phyloP scores from a whole-genome alignment of 2,888 invertebrate species.

The Cybosia mesomella region DNA sequence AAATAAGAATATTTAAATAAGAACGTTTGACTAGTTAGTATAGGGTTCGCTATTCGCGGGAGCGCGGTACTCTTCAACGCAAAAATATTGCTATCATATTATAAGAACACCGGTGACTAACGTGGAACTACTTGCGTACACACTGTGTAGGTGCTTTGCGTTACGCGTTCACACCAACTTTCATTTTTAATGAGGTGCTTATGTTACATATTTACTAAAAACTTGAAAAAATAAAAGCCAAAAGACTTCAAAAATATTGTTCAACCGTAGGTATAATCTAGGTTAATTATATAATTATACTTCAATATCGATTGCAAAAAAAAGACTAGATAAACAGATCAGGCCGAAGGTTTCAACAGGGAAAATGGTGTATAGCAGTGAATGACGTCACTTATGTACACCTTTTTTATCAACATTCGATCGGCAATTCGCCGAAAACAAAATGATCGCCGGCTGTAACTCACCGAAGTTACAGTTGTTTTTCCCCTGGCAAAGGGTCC shows the following conservation, averaged over 20 bases:
- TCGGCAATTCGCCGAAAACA: too few species aligned
- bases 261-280: background rate
- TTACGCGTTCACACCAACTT: too few species aligned
- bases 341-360: background rate
- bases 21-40: conserved; percentile 72
- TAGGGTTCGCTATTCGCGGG: conserved; percentile 19
- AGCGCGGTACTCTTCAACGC: background rate
- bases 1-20: conserved; percentile 56
- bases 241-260: background rate
- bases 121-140: background rate
- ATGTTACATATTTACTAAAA: background rate
- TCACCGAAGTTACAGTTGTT: too few species aligned
- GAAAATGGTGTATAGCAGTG: too few species aligned
- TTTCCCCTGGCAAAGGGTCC: too few species aligned
- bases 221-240: background rate
- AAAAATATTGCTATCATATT: too few species aligned
- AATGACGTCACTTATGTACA: too few species aligned
- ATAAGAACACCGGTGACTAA: too few species aligned
- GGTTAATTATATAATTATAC: background rate
- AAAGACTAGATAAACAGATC: conserved; percentile 4
- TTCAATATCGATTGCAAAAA: conserved; percentile 1
- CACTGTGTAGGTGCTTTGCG: too few species aligned
- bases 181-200: background rate
- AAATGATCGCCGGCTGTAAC: too few species aligned
- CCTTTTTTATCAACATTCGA: too few species aligned